Evolutionary conservation across 2,113 vertebrate species (phyloP).

Genomic region (Arothron firmamentum): DNA sequence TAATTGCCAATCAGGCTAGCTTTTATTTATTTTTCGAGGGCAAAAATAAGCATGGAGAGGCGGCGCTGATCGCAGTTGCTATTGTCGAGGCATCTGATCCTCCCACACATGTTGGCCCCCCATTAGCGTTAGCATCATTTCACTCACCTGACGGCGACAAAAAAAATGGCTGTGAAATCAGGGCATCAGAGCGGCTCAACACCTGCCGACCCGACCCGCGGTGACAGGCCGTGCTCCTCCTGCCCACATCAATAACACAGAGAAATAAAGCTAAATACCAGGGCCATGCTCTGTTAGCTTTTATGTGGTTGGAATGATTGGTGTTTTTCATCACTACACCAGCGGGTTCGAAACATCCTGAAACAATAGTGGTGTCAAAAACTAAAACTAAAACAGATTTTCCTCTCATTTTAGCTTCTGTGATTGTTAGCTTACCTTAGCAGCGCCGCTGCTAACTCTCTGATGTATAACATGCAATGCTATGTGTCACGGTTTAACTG

Average conservation of each 20-base stretch:
- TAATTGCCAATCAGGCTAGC: slow-evolving; percentile 52
- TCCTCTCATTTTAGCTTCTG: slow-evolving; percentile 57
- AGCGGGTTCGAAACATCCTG: slow-evolving; percentile 66
- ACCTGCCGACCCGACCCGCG: slow-evolving; percentile 71
- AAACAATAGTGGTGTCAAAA: slow-evolving; percentile 36
- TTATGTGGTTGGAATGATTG: slow-evolving; percentile 76
- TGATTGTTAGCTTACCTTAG: slow-evolving; percentile 56
- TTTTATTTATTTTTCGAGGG: slow-evolving; percentile 39
- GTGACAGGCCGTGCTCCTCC: slow-evolving; percentile 60
- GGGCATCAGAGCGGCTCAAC: slow-evolving; percentile 60
- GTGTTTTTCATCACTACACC: slow-evolving; percentile 72
- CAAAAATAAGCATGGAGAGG: background rate
- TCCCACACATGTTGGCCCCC: slow-evolving; percentile 42
- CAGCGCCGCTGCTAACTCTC: slow-evolving; percentile 45
- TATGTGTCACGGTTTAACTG: slow-evolving; percentile 56
- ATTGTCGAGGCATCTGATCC: slow-evolving; percentile 26
- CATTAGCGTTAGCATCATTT: slow-evolving; percentile 59
- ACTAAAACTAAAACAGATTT: slow-evolving; percentile 34
- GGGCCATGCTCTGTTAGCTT: slow-evolving; percentile 75
- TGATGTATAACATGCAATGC: slow-evolving; percentile 55
- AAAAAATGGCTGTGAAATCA: slow-evolving; percentile 64
- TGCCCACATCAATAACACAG: slow-evolving; percentile 69
- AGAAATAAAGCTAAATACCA: slow-evolving; percentile 79
- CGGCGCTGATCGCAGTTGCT: slow-evolving; percentile 13
- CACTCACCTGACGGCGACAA: slow-evolving; percentile 57